Evolutionary conservation across 2,113 vertebrate species (phyloP), one percentile per base, ranked within the genome.

Genomic region (Acanthochromis polyacanthus): DNA sequence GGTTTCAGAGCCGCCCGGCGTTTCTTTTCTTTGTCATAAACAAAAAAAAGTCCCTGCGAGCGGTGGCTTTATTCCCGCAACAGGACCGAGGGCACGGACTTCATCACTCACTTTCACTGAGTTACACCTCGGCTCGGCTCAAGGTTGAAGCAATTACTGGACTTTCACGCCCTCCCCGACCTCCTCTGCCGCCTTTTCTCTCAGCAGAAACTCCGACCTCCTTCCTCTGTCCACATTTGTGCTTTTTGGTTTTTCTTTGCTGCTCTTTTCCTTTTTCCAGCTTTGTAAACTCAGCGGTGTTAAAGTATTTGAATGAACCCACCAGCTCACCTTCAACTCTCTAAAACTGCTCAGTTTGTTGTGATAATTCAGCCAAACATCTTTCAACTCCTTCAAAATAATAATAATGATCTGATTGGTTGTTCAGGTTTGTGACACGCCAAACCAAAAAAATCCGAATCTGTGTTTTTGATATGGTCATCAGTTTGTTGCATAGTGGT

Each of bases 81-180:
- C 71, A 30, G 40, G 25, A 53, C 79, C 30, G 38, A 61, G 80
- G 86, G 82, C 88, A 59, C 57, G 75, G 83, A 85, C 90, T 88
- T 84, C 91, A 91, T 91, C 88, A 80, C 82, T 60, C 10, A 17
- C 78, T 66, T 56, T 85, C 78, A 82, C 78, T 86, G 87, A 87
- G 79, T 86, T 80, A 81, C 84, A 82, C 85, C 84, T 85, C 63
- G 25, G 50, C 77, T 79, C 50, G 72, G 64, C 81, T 77, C 84
- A 88, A 90, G 89, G 91, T 94, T 90, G 89, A 92, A 91, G 89
- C 87, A 91, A 92, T 94, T 92, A 90, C 81, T 89, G 79, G 77
- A 84, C 77, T 88, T 86, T 86, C 72, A 75, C 81, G 87, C 64
- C 75, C 71, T 53, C 57, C 17, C 65, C 88, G 86, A 89, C 86